These are phyloP conservation scores for Ursus arctos DNA, from an alignment of 2,113 vertebrate species.

Conservation along the genomic window DNA sequence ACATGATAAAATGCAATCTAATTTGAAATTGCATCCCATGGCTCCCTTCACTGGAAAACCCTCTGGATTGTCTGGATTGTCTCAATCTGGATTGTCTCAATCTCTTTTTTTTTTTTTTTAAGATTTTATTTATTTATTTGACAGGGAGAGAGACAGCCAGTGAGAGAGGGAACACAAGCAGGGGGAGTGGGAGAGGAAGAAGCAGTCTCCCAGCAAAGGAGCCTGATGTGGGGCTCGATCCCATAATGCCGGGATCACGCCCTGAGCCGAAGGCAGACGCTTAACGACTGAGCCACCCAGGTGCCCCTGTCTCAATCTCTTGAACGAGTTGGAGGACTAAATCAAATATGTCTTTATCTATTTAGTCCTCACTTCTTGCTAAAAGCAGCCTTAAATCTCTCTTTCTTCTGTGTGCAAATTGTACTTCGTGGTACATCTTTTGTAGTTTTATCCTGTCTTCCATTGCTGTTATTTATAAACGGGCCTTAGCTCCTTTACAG, in stretches of 20 bases:
- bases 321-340: neutral
- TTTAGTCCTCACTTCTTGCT: neutral
- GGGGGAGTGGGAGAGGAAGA: no score
- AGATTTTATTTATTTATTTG: no score
- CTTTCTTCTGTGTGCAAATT: conserved; percentile 64
- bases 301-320: neutral
- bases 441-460: conserved; percentile 57
- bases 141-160: no score
- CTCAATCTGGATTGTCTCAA: no score
- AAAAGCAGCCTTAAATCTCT: conserved; percentile 24
- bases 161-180: no score
- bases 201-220: no score
- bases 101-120: no score
- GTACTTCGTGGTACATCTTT: conserved; percentile 56
- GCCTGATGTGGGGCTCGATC: no score
- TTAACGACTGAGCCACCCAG: no score
- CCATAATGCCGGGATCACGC: no score
- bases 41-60: neutral
- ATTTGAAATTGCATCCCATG: neutral
- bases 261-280: no score
- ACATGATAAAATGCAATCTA: neutral
- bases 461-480: conserved; percentile 46
- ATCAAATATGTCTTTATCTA: neutral
- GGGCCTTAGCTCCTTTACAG: neutral
- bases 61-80: neutral